Percentiles rank a stretch among this genome's conserved stretches.
Conservation (phyloP, 2,113 vertebrate genomes). For the Phaetusa simplex region DNA sequence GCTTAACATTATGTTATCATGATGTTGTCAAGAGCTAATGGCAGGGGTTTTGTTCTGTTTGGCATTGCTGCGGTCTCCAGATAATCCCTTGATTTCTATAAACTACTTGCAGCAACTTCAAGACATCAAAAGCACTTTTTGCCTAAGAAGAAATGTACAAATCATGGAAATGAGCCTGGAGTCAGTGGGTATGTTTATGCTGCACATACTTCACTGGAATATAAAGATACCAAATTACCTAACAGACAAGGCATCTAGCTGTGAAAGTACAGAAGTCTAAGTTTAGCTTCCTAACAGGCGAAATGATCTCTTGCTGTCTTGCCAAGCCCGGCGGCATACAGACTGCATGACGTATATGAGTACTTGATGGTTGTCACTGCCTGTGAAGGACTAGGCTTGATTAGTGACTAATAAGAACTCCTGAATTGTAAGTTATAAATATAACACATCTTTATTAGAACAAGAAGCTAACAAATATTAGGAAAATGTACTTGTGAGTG, state of each 20-base stretch:
- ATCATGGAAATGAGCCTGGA: slow-evolving; percentile 18
- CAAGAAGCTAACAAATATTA: neutral
- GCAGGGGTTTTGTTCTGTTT: neutral
- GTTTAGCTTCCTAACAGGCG: neutral
- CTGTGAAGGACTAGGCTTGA: neutral
- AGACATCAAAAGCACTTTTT: neutral
- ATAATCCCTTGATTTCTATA: neutral
- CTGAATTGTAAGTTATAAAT: neutral
- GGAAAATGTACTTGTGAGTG: neutral
- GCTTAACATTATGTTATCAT: neutral
- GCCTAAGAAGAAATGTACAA: neutral
- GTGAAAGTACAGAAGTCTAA: slow-evolving; percentile 3
- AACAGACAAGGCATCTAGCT: slow-evolving; percentile 7
- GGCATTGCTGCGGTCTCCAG: neutral
- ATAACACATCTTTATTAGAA: neutral
- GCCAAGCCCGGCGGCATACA: neutral
- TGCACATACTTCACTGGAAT: neutral
- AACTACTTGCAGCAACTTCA: neutral
- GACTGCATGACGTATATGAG: neutral
- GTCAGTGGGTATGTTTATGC: slow-evolving; percentile 9
- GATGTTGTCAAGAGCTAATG: neutral
- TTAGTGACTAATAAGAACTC: neutral
- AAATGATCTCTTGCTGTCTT: slow-evolving; percentile 10
- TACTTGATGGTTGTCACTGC: neutral
- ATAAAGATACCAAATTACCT: slow-evolving; percentile 2